A percentile compares a stretch with the other conserved stretches of the same genome.
phyloP scores from a whole-genome alignment of 2,888 invertebrate genomes.

The Mystacides longicornis region DNA sequence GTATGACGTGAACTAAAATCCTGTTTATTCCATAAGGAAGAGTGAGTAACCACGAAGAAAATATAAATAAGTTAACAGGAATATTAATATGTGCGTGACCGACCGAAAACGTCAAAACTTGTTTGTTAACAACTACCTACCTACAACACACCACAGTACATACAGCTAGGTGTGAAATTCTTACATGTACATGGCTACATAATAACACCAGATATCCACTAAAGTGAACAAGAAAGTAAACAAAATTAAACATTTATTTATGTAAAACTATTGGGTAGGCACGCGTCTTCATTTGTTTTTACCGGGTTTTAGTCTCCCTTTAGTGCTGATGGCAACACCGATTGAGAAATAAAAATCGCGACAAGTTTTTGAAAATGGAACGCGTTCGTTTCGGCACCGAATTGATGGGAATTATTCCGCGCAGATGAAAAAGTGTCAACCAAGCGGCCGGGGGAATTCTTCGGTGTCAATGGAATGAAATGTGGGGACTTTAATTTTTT shows the following conservation, averaged over 20 bases:
- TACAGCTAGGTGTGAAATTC: neutral
- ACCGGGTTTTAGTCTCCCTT: neutral
- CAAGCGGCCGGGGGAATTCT: neutral
- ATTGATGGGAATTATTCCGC: constrained; percentile 11
- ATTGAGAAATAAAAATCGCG: constrained; percentile 20
- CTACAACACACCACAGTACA: too few relatives aligned
- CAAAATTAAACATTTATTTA: constrained; percentile 1
- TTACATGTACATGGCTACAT: neutral
- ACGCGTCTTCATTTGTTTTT: constrained; percentile 1
- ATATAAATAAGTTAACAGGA: too few relatives aligned
- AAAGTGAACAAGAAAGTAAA: neutral
- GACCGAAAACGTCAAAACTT: neutral
- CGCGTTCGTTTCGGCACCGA: constrained; percentile 13
- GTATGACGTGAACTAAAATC: too few relatives aligned
- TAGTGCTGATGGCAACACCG: constrained; percentile 11
- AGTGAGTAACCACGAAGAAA: too few relatives aligned
- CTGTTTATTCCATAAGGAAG: too few relatives aligned
- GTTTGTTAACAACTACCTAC: neutral
- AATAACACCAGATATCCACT: too few relatives aligned
- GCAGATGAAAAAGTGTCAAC: neutral
- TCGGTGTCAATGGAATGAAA: neutral
- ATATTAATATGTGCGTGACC: neutral
- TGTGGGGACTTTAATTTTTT: neutral
- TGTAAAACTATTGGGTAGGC: neutral
- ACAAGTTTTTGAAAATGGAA: constrained; percentile 20